A percentile compares a stretch with the other conserved stretches of the same genome.
Evolutionary conservation across 2,113 vertebrate genomes (phyloP).

Genomic region (Neofelis nebulosa): DNA sequence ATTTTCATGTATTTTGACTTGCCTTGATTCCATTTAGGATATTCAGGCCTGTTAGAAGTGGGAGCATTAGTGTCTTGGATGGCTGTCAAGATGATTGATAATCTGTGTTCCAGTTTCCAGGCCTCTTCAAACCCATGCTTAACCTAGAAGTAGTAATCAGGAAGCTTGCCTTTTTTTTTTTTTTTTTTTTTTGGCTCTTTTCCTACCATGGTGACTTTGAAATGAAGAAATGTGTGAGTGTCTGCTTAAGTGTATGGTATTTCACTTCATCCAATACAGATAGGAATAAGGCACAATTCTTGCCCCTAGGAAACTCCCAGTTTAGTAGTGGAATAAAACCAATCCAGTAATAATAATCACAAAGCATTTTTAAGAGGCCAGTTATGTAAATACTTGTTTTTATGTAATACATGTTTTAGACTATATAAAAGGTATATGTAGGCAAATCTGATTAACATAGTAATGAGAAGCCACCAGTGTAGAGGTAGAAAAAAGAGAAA

Average conservation of each 20-base stretch:
- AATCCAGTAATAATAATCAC: not conserved
- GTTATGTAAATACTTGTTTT: not conserved
- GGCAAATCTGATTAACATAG: not conserved
- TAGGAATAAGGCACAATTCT: not conserved
- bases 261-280: not conserved
- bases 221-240: slow-evolving; percentile 49
- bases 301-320: not conserved
- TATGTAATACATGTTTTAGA: not conserved
- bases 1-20: slow-evolving; percentile 1
- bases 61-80: not conserved
- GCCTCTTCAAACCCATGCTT: not conserved
- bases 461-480: not conserved
- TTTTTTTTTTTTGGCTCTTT: not conserved
- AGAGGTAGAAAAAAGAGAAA: not conserved
- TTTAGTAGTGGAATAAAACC: slow-evolving; percentile 11
- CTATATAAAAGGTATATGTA: not conserved
- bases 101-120: not conserved
- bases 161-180: not conserved
- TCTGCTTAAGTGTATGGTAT: not conserved
- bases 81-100: not conserved
- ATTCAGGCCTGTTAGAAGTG: not conserved
- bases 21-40: slow-evolving; percentile 4
- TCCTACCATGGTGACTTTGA: not conserved
- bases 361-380: slow-evolving; percentile 4
- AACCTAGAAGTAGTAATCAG: slow-evolving; percentile 34